Evolutionary conservation across 2,797 vertebrate species (phyloP), one percentile per base, ranked within the genome.

Genomic region (Cynopterus sphinx): DNA sequence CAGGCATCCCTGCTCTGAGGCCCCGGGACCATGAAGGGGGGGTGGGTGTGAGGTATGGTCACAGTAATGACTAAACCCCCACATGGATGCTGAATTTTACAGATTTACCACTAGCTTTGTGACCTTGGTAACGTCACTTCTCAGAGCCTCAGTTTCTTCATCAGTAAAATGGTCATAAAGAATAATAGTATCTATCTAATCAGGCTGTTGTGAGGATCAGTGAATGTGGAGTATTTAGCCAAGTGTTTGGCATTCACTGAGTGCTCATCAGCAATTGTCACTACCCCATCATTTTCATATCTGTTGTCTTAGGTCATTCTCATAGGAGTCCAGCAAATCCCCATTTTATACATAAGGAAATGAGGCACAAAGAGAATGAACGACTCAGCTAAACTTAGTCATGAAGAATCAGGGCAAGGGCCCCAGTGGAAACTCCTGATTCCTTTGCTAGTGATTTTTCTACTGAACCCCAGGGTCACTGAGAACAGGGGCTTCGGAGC

Each of bases 61-160:
- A 0, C 6, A 39, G 33, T 33, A 9, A 41, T 21, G n/a, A 21
- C 16, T 4, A 13, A 17, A 39, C 36, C n/a, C 41, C 57, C 13
- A 1, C 3, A 8, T 1, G 17, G 39, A 19, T 26, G 5, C 75
- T 24, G 6, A 15, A 26, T 39, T 71, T 74, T 46, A 49, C 2
- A 17, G 39, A 67, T 41, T 51, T 15, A 41, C 65, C 19, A 28
- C 53, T 31, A 75, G 90, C 57, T 87, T 51, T 51, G 49, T 0
- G 31, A 24, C 61, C 55, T 90, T 22, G 22, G 67, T 49, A 57
- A 87, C 63, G 55, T 94, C 31, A 75, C 77, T 51, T 65, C 51
- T 49, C 24, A 22, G 36, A 78, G 67, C 36, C 43, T 63, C 63
- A 9, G n/a, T 51, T 57, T 87, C 51, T 85, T 83, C 36, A 7